Percentiles rank a stretch among this genome's conserved stretches.
These are phyloP conservation scores for Glomeris marginata DNA, from an alignment of 2,888 invertebrate genomes.

Conservation along the genomic window DNA sequence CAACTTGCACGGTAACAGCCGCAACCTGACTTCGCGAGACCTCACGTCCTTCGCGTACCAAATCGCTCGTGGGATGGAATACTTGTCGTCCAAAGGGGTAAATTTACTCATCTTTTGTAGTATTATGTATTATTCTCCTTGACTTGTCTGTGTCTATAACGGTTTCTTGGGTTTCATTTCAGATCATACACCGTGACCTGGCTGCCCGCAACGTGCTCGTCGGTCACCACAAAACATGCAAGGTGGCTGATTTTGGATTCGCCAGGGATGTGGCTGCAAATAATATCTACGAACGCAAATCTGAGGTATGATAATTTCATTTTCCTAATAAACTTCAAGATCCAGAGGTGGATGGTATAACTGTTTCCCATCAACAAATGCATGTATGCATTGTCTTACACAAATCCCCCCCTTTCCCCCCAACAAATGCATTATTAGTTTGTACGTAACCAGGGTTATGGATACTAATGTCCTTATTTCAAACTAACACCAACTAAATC, in stretches of 20 bases:
- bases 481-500: too few species aligned
- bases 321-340: too few species aligned
- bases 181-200: slow-evolving; percentile 71
- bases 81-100: slow-evolving; percentile 66
- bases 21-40: slow-evolving; percentile 65
- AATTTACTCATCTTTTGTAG: too few species aligned
- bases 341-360: too few species aligned
- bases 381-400: too few species aligned
- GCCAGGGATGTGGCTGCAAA: slow-evolving; percentile 75
- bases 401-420: too few species aligned
- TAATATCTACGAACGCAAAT: slow-evolving; percentile 32
- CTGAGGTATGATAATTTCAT: slow-evolving; percentile 25
- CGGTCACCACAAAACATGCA: slow-evolving; percentile 57
- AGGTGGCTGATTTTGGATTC: slow-evolving; percentile 84
- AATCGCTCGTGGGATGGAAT: slow-evolving; percentile 79
- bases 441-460: too few species aligned
- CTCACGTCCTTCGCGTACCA: slow-evolving; percentile 82
- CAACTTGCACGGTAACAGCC: slow-evolving; percentile 52
- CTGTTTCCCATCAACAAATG: too few species aligned
- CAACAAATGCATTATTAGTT: too few species aligned
- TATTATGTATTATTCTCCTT: not conserved
- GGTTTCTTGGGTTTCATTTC: slow-evolving; percentile 26
- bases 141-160: not conserved
- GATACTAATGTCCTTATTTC: too few species aligned
- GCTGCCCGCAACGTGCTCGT: slow-evolving; percentile 79